Evolutionary conservation across 2,797 vertebrate species (phyloP).

Genomic region (Tinamus major): DNA sequence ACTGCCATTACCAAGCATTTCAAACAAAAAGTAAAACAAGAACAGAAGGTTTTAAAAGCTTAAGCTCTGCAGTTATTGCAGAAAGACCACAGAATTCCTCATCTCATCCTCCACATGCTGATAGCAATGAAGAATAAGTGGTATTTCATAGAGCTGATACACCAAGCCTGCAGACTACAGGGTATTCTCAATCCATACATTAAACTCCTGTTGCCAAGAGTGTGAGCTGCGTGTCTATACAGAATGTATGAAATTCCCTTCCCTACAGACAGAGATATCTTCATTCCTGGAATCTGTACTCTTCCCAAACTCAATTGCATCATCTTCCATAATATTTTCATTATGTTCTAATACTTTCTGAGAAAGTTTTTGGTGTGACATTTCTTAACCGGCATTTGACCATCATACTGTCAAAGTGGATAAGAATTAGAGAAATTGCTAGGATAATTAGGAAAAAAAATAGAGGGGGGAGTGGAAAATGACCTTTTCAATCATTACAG

Average conservation of each 20-base stretch:
- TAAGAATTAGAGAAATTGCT: not conserved
- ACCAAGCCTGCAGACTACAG: slow-evolving; percentile 5
- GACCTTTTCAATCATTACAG: not conserved
- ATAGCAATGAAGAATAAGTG: not conserved
- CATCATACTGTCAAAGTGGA: not conserved
- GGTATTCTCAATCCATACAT: slow-evolving; percentile 42
- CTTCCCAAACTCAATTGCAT: not conserved
- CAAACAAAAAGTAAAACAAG: slow-evolving; percentile 6
- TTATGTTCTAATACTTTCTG: not conserved
- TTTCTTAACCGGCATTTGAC: not conserved
- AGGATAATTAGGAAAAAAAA: not conserved
- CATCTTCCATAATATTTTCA: not conserved
- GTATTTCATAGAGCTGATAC: not conserved
- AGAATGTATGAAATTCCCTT: not conserved
- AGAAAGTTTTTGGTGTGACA: not conserved
- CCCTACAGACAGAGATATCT: not conserved
- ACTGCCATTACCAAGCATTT: not conserved
- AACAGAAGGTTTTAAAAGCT: slow-evolving; percentile 1
- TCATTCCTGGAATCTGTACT: not conserved
- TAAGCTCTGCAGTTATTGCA: not conserved
- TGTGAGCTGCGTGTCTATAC: not conserved
- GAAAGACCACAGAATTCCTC: not conserved
- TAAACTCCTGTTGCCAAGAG: slow-evolving; percentile 10
- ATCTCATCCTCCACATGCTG: not conserved
- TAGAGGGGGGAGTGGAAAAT: too few species aligned